Evolutionary conservation across 2,888 invertebrate species (phyloP).

Genomic region (Cephus spinipes): DNA sequence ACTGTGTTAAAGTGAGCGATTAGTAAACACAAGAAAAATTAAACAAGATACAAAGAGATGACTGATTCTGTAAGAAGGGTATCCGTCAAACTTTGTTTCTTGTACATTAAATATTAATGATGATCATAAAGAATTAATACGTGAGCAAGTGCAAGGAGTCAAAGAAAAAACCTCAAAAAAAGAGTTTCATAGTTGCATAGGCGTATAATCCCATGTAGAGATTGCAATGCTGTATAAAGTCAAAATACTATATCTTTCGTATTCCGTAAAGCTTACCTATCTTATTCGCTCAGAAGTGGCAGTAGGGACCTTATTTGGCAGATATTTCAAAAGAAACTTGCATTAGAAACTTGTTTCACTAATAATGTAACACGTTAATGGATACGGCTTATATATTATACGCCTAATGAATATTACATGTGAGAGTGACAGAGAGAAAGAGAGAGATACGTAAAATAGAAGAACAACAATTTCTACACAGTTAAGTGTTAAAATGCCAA

Average conservation of each 20-base stretch:
- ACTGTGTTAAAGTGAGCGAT: not conserved
- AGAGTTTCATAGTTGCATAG: not conserved
- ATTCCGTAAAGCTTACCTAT: conserved; percentile 67
- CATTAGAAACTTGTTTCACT: conserved; percentile 33
- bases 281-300: conserved; percentile 84
- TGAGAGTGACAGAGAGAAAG: not conserved
- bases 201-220: not conserved
- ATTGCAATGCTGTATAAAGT: not conserved
- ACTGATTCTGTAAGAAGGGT: too few relatives aligned
- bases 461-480: not conserved
- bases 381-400: not conserved
- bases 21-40: not conserved
- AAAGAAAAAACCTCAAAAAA: not conserved
- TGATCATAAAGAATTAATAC: not conserved
- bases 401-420: not conserved
- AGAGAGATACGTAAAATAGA: not conserved
- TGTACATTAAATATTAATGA: not conserved
- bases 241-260: conserved; percentile 34
- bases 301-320: conserved; percentile 76
- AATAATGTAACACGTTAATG: not conserved
- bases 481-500: not conserved
- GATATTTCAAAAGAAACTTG: conserved; percentile 56
- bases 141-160: not conserved
- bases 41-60: too few relatives aligned
- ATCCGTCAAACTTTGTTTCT: not conserved